phyloP scores from a whole-genome alignment of 1,140 invertebrate species.

The Trinorchestia longiramus region DNA sequence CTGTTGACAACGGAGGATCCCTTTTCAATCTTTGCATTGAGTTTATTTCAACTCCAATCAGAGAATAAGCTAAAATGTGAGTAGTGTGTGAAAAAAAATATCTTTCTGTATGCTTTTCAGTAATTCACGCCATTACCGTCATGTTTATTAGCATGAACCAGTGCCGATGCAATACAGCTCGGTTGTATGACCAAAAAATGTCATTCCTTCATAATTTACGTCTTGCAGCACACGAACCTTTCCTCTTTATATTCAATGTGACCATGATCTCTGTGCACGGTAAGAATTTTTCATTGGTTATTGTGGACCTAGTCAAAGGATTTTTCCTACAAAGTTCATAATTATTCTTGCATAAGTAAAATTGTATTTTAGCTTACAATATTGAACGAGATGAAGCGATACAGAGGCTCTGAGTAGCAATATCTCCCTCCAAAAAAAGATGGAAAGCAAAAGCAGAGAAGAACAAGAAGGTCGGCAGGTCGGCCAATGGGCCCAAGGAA shows the following conservation, averaged over 20 bases:
- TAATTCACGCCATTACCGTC: too few species aligned
- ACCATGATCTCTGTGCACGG: not conserved
- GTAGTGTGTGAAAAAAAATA: too few species aligned
- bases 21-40: not conserved
- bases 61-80: too few species aligned
- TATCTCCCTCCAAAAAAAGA: not conserved
- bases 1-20: not conserved
- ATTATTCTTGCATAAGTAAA: not conserved
- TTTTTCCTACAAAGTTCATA: not conserved
- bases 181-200: too few species aligned
- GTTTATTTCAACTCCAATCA: not conserved
- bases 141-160: too few species aligned
- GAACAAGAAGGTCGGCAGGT: slow-evolving; percentile 40
- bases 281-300: not conserved
- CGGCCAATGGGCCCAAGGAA: not conserved
- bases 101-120: too few species aligned
- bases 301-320: not conserved
- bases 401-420: not conserved
- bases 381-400: not conserved
- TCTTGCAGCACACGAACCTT: not conserved
- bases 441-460: not conserved
- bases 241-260: not conserved
- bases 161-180: too few species aligned
- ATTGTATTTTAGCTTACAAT: not conserved
- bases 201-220: not conserved